phyloP scores from a whole-genome alignment of 2,797 vertebrate genomes.

The Micromesistius poutassou region DNA sequence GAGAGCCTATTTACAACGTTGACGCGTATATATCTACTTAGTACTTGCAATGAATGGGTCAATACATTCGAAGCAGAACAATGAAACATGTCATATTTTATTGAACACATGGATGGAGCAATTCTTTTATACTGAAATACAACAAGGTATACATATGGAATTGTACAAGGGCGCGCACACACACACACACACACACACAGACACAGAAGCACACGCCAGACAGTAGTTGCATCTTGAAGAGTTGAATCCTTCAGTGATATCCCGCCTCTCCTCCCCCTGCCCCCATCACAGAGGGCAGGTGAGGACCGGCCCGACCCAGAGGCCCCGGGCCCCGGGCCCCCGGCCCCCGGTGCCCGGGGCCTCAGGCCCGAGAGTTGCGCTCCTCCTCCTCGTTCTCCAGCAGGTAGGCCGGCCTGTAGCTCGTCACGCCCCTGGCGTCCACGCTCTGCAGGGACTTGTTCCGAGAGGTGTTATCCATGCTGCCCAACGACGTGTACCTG shows the following conservation, averaged over 20 bases:
- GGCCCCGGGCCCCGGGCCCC: conserved; percentile 25
- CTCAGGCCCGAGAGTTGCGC: conserved; percentile 79
- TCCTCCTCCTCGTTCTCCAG: conserved; percentile 90
- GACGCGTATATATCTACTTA: background rate
- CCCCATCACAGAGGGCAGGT: background rate
- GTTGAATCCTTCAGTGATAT: background rate
- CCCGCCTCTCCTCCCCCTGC: background rate
- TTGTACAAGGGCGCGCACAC: background rate
- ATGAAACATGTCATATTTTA: conserved; percentile 51
- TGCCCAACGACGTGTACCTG: conserved; percentile 94
- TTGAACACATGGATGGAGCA: conserved; percentile 46
- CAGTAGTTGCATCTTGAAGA: background rate
- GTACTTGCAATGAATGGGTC: background rate
- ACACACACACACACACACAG: background rate
- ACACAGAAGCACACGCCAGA: background rate
- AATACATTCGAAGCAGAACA: background rate
- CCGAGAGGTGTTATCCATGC: conserved; percentile 82
- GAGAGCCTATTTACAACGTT: background rate
- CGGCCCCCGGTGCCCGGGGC: conserved; percentile 19
- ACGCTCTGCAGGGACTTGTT: conserved; percentile 78
- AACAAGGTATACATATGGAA: conserved; percentile 21
- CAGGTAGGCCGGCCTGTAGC: conserved; percentile 82
- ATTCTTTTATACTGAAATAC: conserved; percentile 20
- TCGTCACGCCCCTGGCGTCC: conserved; percentile 70
- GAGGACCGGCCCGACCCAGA: background rate